Evolutionary conservation across 2,113 vertebrate species (phyloP).

Genomic region (Acinonyx jubatus): DNA sequence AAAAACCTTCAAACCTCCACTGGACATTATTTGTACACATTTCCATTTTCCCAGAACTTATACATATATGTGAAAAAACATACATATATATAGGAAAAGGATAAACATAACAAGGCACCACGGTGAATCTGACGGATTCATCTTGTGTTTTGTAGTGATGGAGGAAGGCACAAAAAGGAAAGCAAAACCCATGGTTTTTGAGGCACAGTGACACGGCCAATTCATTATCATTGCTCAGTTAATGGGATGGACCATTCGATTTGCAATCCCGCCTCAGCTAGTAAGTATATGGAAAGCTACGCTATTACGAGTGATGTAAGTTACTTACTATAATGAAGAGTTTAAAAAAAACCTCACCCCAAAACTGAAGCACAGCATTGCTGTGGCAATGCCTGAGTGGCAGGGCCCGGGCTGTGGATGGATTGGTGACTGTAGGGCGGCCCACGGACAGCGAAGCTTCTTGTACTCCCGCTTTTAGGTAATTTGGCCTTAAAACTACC

Average conservation of each 20-base stretch:
- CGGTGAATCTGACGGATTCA: neutral
- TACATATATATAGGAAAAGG: neutral
- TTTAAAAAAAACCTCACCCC: neutral
- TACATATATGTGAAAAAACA: neutral
- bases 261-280: neutral
- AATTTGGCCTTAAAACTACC: too few species aligned
- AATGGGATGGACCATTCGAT: neutral
- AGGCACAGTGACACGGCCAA: neutral
- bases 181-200: neutral
- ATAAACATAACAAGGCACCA: neutral
- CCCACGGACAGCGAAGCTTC: too few species aligned
- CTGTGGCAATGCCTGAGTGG: too few species aligned
- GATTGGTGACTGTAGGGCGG: too few species aligned
- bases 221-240: neutral
- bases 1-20: conserved; percentile 29
- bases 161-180: neutral
- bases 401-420: too few species aligned
- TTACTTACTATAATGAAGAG: neutral
- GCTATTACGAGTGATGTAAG: neutral
- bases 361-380: neutral
- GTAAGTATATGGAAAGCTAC: neutral
- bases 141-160: neutral
- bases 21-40: neutral
- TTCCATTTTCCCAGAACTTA: neutral
- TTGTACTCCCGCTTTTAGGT: too few species aligned